These are phyloP conservation scores for Charanyca ferruginea DNA, from an alignment of 2,888 invertebrate species.

Conservation along the genomic window DNA sequence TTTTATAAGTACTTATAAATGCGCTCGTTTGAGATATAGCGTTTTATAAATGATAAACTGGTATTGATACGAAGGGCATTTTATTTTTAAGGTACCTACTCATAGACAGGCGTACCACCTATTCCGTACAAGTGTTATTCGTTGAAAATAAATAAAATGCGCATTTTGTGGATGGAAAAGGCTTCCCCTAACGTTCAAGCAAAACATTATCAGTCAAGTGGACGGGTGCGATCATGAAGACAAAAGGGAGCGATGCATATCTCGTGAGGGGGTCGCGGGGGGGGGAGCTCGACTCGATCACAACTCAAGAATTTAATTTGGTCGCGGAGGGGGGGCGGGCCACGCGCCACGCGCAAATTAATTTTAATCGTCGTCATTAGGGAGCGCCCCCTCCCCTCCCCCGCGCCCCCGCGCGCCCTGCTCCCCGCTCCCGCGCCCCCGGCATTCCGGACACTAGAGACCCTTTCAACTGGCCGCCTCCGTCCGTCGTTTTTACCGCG, in stretches of 20 bases:
- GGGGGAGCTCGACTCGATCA: constrained; percentile 61
- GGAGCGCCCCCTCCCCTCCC: constrained; percentile 39
- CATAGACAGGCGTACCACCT: too few species aligned
- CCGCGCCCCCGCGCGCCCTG: constrained; percentile 22
- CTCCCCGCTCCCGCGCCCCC: constrained; percentile 3
- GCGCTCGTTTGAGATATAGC: too few species aligned
- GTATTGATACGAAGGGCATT: too few species aligned
- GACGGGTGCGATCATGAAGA: constrained; percentile 68
- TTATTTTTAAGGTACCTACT: too few species aligned
- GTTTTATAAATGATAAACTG: too few species aligned
- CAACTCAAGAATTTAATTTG: constrained; percentile 86
- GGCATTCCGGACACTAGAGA: constrained; percentile 49
- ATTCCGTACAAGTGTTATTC: background rate
- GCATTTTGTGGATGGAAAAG: constrained; percentile 45
- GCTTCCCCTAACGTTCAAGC: constrained; percentile 54
- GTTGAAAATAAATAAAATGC: constrained; percentile 30
- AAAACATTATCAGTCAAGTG: constrained; percentile 76
- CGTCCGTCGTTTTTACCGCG: constrained; percentile 63
- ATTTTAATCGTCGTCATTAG: constrained; percentile 90
- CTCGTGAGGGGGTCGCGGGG: constrained; percentile 27
- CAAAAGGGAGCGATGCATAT: constrained; percentile 64
- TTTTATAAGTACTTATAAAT: too few species aligned
- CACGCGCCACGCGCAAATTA: constrained; percentile 81
- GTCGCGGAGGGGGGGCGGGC: constrained; percentile 34
- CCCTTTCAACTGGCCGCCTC: constrained; percentile 70